Percentiles rank a stretch among this genome's conserved stretches.
Evolutionary conservation across 2,888 invertebrate genomes (phyloP).

Genomic region (Hermodice carunculata): DNA sequence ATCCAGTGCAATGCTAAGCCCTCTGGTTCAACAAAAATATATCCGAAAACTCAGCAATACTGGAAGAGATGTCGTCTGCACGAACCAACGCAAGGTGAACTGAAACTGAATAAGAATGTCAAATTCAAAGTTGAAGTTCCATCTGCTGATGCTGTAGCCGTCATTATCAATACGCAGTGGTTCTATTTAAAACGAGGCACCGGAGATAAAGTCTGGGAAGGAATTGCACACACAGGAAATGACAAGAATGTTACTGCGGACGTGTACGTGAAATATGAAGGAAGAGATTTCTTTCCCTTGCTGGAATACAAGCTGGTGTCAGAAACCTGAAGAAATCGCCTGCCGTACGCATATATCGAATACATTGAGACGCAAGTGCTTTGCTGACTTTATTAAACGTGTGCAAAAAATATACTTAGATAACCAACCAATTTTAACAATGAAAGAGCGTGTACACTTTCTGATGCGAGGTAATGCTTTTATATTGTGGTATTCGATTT

Average conservation of each 20-base stretch:
- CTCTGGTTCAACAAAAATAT: conserved; percentile 46
- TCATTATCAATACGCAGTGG: conserved; percentile 60
- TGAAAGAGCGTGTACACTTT: too few species aligned
- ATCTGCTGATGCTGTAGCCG: conserved; percentile 61
- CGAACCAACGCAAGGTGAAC: conserved; percentile 63
- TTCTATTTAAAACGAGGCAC: conserved; percentile 58
- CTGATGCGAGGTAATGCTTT: too few species aligned
- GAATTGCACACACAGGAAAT: conserved; percentile 54
- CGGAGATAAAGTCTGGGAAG: conserved; percentile 55
- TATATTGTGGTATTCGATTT: too few species aligned
- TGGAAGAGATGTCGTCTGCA: conserved; percentile 63
- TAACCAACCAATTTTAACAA: too few species aligned
- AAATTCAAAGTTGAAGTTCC: conserved; percentile 61
- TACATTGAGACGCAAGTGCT: too few species aligned
- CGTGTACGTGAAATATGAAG: conserved; percentile 57
- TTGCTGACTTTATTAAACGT: too few species aligned
- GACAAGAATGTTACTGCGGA: conserved; percentile 46
- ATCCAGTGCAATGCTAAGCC: conserved; percentile 63
- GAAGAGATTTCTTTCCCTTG: conserved; percentile 60
- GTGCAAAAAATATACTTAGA: too few species aligned
- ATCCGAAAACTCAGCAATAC: conserved; percentile 60
- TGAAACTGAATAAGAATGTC: conserved; percentile 59
- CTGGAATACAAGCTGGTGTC: conserved; percentile 60
- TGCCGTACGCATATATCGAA: too few species aligned
- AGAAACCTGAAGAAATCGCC: too few species aligned